These are phyloP conservation scores for Ciconia nigra DNA, from an alignment of 2,797 vertebrate species.

Conservation along the genomic window DNA sequence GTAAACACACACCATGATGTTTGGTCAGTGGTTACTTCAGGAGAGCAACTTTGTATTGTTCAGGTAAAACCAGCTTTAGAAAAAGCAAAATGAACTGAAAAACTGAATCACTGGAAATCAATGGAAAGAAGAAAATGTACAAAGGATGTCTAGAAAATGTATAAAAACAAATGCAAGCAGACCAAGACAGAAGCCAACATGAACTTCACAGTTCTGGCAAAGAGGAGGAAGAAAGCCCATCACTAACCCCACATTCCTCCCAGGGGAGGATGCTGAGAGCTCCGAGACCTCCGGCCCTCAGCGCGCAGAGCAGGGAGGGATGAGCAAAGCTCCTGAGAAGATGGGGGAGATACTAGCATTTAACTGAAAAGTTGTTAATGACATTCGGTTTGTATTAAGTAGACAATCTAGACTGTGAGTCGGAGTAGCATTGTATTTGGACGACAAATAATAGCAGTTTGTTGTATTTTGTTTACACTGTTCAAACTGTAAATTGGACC, in stretches of 20 bases:
- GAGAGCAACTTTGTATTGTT: not conserved
- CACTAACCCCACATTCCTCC: not conserved
- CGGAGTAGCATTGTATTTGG: not conserved
- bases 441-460: not conserved
- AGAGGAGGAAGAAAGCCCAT: not conserved
- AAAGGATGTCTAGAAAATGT: not conserved
- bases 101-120: not conserved
- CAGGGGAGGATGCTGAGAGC: not conserved
- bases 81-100: not conserved
- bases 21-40: not conserved
- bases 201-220: not conserved
- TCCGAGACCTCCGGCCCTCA: not conserved
- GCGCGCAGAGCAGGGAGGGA: accelerated
- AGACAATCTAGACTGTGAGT: not conserved
- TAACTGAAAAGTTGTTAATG: not conserved
- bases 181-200: not conserved
- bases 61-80: not conserved
- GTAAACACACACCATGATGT: not conserved
- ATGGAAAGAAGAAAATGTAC: not conserved
- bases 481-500: not conserved
- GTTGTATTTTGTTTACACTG: not conserved
- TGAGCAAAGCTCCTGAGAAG: not conserved
- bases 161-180: not conserved
- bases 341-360: not conserved
- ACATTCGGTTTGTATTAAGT: not conserved